Base-by-base conservation (phyloP, 2,888 invertebrate species). In the Rotaria magnacalcarata region DNA sequence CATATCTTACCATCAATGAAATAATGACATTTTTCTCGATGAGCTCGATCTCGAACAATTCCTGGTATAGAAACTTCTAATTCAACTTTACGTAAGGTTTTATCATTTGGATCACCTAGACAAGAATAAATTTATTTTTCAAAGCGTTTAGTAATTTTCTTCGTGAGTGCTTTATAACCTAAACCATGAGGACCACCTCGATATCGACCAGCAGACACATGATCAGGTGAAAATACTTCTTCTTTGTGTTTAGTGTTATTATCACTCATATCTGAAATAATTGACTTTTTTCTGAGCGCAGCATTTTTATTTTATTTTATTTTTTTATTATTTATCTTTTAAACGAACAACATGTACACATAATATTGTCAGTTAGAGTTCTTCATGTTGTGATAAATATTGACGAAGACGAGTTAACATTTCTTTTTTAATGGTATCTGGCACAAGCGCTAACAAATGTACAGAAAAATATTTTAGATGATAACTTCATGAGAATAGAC, bases 371-470 rank as follows among this genome's bases (percentile, higher is more conserved):
- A 47, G 60, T 86, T 58, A 86, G 27, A 85, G 56, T 19, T 87
- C 84, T 85, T 84, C 41, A 86, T 90, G 90, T 86, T 91, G 90
- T 2, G 91, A 90, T n/a, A 96, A 92, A 90, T 95, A 95, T 84
- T 94, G 93, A 90, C 96, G 95, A 85, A 97, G 95, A 92, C 95
- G 95, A 90, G 96, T 95, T 21, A 97, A 92, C 6, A 97, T 92
- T 92, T 97, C 96, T 89, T 95, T 94, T 90, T 97, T 97, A 0
- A 97, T 95, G 2, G 95, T 93, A 90, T 96, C 96, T 7, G 96
- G 96, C 0, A 97, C 96, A 86, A 95, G 92, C 11, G 94, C 94
- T 92, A 80, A 24, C 43, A 80, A 1, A 43, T 2, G 41, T 19
- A 75, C 1, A 24, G 11, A 80, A n/a, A 21, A 24, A 21, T 21